phyloP scores from a whole-genome alignment of 2,797 vertebrate species.

The Typhlichthys eigenmanni region DNA sequence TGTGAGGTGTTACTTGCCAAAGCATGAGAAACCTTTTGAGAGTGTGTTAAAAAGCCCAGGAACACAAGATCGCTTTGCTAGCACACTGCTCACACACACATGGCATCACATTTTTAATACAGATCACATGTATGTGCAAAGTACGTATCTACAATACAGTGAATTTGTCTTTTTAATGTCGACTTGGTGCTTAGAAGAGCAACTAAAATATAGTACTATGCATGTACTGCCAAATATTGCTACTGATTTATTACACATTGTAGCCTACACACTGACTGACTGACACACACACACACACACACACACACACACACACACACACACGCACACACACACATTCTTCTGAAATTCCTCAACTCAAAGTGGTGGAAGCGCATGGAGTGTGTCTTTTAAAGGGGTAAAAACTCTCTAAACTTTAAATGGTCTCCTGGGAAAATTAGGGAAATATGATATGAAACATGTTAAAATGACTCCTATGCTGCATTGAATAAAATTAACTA shows the following conservation, averaged over 20 bases:
- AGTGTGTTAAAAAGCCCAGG: conserved; percentile 37
- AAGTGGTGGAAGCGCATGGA: conserved; percentile 40
- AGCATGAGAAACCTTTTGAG: conserved; percentile 39
- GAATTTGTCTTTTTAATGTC: too few relatives aligned
- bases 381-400: conserved; percentile 33
- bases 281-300: neutral
- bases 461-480: too few relatives aligned
- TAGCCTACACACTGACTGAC: neutral
- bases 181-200: too few relatives aligned
- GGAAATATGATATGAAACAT: too few relatives aligned
- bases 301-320: conserved; percentile 12
- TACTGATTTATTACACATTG: neutral
- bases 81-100: conserved; percentile 26
- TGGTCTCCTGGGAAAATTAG: too few relatives aligned
- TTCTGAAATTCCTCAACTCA: conserved; percentile 58
- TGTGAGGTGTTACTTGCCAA: conserved; percentile 37
- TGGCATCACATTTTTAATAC: neutral
- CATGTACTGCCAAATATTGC: too few relatives aligned
- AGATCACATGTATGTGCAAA: too few relatives aligned
- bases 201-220: too few relatives aligned
- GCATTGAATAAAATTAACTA: too few relatives aligned
- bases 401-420: neutral
- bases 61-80: conserved; percentile 1
- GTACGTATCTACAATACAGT: too few relatives aligned
- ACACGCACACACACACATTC: conserved; percentile 32